Evolutionary conservation across 2,888 invertebrate species (phyloP).

Genomic region (Siphlonurus alternatus): DNA sequence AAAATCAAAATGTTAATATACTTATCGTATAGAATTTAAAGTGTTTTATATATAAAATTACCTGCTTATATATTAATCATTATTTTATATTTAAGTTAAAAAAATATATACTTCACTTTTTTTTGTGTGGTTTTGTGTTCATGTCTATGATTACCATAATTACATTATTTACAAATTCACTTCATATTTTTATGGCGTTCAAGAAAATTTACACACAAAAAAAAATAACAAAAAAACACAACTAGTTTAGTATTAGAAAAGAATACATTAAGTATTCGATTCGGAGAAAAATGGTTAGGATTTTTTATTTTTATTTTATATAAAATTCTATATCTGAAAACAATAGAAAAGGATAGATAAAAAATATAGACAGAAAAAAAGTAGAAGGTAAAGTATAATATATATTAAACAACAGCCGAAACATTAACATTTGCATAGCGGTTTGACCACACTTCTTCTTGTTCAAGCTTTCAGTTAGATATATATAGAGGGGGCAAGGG

Average conservation of each 20-base stretch:
- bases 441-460: not conserved
- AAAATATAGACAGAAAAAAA: not conserved
- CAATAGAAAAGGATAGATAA: not conserved
- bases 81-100: too few relatives aligned
- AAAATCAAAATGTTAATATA: too few relatives aligned
- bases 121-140: too few relatives aligned
- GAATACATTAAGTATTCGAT: not conserved
- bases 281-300: not conserved
- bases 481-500: too few relatives aligned
- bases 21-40: too few relatives aligned
- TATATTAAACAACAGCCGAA: not conserved
- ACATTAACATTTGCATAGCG: not conserved
- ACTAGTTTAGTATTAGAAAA: not conserved
- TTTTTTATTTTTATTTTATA: not conserved
- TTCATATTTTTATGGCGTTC: not conserved
- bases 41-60: too few relatives aligned
- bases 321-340: not conserved
- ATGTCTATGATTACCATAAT: not conserved
- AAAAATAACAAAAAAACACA: not conserved
- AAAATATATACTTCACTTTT: not conserved
- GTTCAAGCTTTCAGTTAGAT: too few relatives aligned
- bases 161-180: not conserved
- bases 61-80: too few relatives aligned
- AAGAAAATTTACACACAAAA: not conserved
- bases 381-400: not conserved